These are phyloP conservation scores for Stichodactyla helianthus DNA, from an alignment of 64 coral and sea anemone species.

Conservation along the genomic window DNA sequence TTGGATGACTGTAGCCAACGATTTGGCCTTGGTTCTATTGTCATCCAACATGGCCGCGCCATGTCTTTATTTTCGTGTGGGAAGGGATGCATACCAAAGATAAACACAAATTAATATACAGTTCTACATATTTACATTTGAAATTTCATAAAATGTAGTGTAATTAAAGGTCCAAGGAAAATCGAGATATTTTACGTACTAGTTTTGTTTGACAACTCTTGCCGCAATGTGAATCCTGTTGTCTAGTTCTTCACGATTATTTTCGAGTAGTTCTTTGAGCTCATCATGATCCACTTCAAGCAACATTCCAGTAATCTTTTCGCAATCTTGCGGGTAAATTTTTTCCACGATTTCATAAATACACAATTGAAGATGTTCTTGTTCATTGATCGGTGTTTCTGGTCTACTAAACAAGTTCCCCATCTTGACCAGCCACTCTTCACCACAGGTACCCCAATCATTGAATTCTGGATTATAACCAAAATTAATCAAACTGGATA, in stretches of 20 bases:
- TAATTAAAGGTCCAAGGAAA: background rate
- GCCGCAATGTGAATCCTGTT: slow-evolving; percentile 35
- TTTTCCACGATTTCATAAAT: slow-evolving; percentile 36
- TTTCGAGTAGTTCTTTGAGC: slow-evolving; percentile 20
- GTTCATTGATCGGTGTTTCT: background rate
- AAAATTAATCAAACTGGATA: too few species aligned
- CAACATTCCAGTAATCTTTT: slow-evolving; percentile 56
- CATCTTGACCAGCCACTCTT: background rate
- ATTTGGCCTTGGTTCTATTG: too few species aligned
- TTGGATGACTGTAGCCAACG: too few species aligned
- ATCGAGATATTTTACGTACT: background rate
- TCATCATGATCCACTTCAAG: slow-evolving; percentile 35
- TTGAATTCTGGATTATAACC: background rate
- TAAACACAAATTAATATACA: too few species aligned
- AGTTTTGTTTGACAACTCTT: background rate
- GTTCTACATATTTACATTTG: too few species aligned
- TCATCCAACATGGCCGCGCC: too few species aligned
- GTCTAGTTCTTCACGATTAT: slow-evolving; percentile 15
- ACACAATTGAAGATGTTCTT: slow-evolving; percentile 17
- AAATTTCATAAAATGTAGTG: background rate
- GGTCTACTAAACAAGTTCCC: background rate
- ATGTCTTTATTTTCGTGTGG: too few species aligned
- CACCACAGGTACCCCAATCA: slow-evolving; percentile 2
- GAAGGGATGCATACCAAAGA: too few species aligned
- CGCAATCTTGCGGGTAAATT: slow-evolving; percentile 32